Percentiles rank a stretch among this genome's conserved stretches.
phyloP scores from a whole-genome alignment of 2,113 vertebrate genomes.

The Amblyornis subalaris region DNA sequence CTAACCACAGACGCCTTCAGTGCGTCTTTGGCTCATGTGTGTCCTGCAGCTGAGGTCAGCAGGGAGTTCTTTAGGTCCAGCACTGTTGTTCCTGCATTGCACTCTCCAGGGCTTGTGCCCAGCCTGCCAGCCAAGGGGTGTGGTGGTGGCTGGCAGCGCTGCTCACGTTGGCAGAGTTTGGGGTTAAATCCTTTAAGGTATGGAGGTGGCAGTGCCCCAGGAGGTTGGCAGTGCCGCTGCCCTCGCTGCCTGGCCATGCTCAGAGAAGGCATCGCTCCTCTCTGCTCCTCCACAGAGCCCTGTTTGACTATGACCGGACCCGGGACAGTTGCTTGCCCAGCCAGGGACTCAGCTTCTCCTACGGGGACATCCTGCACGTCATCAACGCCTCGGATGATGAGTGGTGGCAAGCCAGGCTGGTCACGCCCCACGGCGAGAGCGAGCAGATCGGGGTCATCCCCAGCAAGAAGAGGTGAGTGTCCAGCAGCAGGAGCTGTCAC shows the following conservation, averaged over 20 bases:
- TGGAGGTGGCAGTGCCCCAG: background rate
- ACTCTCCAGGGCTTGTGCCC: background rate
- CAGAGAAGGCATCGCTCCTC: background rate
- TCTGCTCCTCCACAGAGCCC: conserved; percentile 75
- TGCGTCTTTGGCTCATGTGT: accelerated
- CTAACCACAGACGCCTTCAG: background rate
- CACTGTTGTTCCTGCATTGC: background rate
- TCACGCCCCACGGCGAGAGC: conserved; percentile 93
- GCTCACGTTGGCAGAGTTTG: background rate
- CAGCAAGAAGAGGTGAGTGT: conserved; percentile 93
- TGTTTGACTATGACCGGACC: conserved; percentile 97
- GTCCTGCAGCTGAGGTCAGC: background rate
- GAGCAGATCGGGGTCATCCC: conserved; percentile 98
- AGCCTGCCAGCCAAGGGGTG: accelerated
- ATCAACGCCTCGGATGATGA: conserved; percentile 98
- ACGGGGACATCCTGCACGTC: conserved; percentile 96
- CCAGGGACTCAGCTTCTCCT: conserved; percentile 97
- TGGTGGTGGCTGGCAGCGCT: background rate
- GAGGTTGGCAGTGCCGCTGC: background rate
- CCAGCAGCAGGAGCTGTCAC: background rate
- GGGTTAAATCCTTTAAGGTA: background rate
- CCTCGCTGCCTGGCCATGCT: accelerated
- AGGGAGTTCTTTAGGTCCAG: background rate
- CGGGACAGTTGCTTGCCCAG: conserved; percentile 97
- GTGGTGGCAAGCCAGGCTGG: conserved; percentile 98